Conservation (phyloP, 2,797 vertebrate species). For the Lagorchestes hirsutus region DNA sequence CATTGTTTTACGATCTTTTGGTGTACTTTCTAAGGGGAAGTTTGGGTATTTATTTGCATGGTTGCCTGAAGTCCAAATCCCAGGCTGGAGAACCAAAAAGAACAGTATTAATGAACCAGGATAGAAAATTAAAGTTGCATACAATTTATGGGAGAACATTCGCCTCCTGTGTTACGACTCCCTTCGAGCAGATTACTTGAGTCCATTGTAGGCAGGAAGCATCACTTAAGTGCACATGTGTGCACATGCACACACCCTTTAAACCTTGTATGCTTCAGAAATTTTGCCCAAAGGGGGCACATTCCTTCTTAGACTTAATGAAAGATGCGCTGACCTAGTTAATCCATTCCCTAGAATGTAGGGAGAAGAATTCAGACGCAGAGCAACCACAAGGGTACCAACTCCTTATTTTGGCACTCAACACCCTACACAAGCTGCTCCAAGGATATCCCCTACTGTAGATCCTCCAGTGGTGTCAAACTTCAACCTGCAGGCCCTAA, state of each 20-base stretch:
- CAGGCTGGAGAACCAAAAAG: background rate
- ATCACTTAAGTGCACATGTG: background rate
- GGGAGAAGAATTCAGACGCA: background rate
- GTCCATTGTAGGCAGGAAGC: background rate
- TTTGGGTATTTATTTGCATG: background rate
- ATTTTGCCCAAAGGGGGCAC: background rate
- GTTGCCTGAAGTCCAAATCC: background rate
- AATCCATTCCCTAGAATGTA: background rate
- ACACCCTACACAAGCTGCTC: too few species aligned
- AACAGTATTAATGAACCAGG: background rate
- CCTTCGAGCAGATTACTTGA: background rate
- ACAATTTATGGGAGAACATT: background rate
- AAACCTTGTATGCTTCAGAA: background rate
- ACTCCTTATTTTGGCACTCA: background rate
- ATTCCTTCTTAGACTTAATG: background rate
- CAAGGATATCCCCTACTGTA: too few species aligned
- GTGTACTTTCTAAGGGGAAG: background rate
- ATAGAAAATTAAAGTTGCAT: background rate
- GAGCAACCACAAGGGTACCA: background rate
- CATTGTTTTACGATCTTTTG: background rate
- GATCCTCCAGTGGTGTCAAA: background rate
- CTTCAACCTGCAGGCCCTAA: background rate
- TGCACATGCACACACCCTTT: background rate
- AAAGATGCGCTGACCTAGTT: background rate
- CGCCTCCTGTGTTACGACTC: background rate